phyloP scores from a whole-genome alignment of 2,797 vertebrate genomes.

The Phyllotis vaccarum region DNA sequence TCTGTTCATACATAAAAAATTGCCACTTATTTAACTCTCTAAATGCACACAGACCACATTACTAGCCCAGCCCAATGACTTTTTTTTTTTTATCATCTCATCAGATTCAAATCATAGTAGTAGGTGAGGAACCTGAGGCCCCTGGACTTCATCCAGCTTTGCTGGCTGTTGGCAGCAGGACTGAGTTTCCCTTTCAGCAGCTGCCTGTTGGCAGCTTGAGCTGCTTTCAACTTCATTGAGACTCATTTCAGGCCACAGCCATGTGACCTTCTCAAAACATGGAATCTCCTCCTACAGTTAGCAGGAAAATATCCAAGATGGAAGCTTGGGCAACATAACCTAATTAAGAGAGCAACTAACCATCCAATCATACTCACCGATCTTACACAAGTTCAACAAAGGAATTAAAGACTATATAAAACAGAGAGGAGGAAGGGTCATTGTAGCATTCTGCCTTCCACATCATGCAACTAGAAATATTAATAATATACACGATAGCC shows the following conservation, averaged over 20 bases:
- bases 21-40: neutral
- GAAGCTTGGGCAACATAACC: neutral
- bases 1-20: neutral
- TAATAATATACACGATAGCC: neutral
- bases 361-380: neutral
- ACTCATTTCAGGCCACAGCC: neutral
- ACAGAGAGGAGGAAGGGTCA: neutral
- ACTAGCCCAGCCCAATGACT: too few relatives aligned
- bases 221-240: neutral
- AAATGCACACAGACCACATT: neutral
- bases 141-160: neutral
- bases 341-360: neutral
- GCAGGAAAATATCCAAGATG: neutral
- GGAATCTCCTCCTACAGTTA: neutral
- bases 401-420: neutral
- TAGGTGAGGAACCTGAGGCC: neutral
- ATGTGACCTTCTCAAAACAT: neutral
- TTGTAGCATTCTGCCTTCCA: neutral
- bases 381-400: neutral
- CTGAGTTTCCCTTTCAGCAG: neutral
- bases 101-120: too few relatives aligned
- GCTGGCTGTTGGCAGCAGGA: neutral
- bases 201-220: neutral
- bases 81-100: neutral
- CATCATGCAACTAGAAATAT: too few relatives aligned